Base-by-base conservation (phyloP, 2,888 invertebrate species). In the Cataglyphis altisquamis region DNA sequence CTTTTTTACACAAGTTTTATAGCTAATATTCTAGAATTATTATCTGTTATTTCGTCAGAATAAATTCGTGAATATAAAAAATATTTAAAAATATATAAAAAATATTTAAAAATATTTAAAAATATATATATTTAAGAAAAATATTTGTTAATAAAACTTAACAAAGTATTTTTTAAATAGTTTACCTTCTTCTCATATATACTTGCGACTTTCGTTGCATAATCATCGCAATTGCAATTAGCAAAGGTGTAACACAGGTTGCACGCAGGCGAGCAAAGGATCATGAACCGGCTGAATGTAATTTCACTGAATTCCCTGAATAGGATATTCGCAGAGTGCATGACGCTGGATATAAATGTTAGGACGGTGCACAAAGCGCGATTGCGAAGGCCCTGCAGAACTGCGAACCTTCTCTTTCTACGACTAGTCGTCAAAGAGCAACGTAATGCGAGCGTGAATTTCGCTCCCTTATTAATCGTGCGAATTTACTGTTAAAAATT, bases 341-440 rank as follows among this genome's bases (percentile, higher is more conserved):
- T 60, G 45, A 29, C 36, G 55, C 25, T 21, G 29, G 25, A 8
- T 39, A 55, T 55, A n/a, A 64, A 72, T 12, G 41, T 21, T 70
- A 60, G 78, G 70, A 10, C 18, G 9, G 21, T 32, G 10, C 9
- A 78, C 72, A 70, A 72, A 78, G 60, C 73, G 60, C 60, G 45
- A 75, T n/a, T 45, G 48, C 21, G 39, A 55, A 67, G 6, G 15
- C 77, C 32, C 67, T 32, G 18, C 70, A 87, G 83, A 88, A 88
- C 85, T 83, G 80, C 82, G 72, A 75, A 32, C 15, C 36, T 21
- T 52, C 52, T 52, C n/a, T 82, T 83, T 82, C 77, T 87, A 78
- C 63, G 74, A 45, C 29, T 62, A 25, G 25, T 48, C 57, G 9
- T 83, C 83, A 87, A 85, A 89, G 85, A 85, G 80, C 84, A 89